A percentile compares a stretch with the other conserved stretches of the same genome.
These are phyloP conservation scores for Perizoma affinitatum DNA, from an alignment of 2,888 invertebrate species.

Conservation along the genomic window DNA sequence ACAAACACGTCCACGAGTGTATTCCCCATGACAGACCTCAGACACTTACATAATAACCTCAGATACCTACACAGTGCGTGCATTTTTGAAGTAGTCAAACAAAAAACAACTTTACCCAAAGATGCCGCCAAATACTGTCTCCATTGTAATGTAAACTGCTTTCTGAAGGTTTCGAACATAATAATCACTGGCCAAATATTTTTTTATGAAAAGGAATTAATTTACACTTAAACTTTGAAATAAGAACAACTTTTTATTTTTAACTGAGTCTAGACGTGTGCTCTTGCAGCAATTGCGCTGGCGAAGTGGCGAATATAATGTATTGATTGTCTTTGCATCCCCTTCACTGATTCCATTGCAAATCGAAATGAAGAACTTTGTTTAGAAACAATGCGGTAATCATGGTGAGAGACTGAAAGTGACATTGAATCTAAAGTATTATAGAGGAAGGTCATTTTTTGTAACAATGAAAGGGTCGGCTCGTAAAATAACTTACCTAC, in stretches of 20 bases:
- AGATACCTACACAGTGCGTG: no score
- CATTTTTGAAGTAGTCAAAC: no score
- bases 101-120: constrained; percentile 55
- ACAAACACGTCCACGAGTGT: no score
- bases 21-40: no score
- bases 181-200: constrained; percentile 15
- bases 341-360: constrained; percentile 59
- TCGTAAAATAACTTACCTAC: no score
- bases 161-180: constrained; percentile 54
- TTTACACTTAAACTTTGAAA: constrained; percentile 9
- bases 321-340: constrained; percentile 38
- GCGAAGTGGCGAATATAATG: constrained; percentile 40
- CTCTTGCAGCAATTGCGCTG: constrained; percentile 49
- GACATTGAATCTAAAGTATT: constrained; percentile 40
- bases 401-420: constrained; percentile 18
- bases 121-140: constrained; percentile 78
- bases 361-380: constrained; percentile 4
- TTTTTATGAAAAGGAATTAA: background rate
- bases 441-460: constrained; percentile 35
- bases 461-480: background rate
- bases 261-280: constrained; percentile 50
- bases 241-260: constrained; percentile 21
- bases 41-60: no score
- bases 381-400: background rate
- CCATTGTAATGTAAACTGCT: constrained; percentile 70